These are phyloP conservation scores for Druon quercuslanigerum DNA, from an alignment of 1,140 invertebrate genomes.

Conservation along the genomic window DNA sequence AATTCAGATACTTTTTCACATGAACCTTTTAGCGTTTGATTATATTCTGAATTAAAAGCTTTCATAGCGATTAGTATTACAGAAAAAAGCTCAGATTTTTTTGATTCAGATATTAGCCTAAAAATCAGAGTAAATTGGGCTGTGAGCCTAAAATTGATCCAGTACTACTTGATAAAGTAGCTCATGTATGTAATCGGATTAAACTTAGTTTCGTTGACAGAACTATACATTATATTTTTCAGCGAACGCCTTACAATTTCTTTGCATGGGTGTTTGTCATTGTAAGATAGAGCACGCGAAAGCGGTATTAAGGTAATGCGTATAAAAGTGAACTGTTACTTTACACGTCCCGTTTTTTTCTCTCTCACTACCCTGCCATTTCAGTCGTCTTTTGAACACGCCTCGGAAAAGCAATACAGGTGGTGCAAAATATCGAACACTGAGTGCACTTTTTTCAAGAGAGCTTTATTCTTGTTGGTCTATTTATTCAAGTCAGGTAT, in stretches of 20 bases:
- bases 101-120: no score
- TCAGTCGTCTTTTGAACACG: not conserved
- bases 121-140: no score
- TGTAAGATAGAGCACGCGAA: constrained; percentile 43
- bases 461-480: not conserved
- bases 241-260: not conserved
- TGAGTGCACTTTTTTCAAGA: not conserved
- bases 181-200: not conserved
- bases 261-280: constrained; percentile 33
- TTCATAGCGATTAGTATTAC: no score
- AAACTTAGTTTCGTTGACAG: not conserved
- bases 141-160: no score
- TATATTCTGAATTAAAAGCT: no score
- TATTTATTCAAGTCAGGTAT: constrained; percentile 13
- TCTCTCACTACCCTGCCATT: not conserved
- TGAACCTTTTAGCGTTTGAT: no score
- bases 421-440: not conserved
- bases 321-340: constrained; percentile 29
- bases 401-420: constrained; percentile 1
- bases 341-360: constrained; percentile 13
- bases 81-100: no score
- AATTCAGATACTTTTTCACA: no score
- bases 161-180: not conserved
- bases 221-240: not conserved
- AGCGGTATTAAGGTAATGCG: constrained; percentile 43